These are phyloP conservation scores for Calephelis virginiensis DNA, from an alignment of 1,140 invertebrate genomes.

Conservation along the genomic window DNA sequence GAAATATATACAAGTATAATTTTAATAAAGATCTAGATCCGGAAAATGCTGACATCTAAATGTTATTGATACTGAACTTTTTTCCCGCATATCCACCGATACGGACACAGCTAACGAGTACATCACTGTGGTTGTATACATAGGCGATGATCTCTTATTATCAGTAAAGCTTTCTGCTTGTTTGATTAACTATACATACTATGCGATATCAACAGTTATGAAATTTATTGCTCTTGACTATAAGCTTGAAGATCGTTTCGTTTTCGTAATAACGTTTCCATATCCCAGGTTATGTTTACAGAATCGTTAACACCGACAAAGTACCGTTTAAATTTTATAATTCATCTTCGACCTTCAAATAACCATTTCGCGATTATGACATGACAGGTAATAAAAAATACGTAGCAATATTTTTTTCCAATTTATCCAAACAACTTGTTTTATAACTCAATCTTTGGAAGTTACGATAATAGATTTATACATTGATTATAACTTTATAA, in stretches of 20 bases:
- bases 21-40: too few relatives aligned
- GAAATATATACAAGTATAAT: too few relatives aligned
- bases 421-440: slow-evolving; percentile 41
- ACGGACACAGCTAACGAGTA: too few relatives aligned
- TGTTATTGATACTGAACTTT: too few relatives aligned
- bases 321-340: slow-evolving; percentile 56
- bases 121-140: too few relatives aligned
- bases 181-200: too few relatives aligned
- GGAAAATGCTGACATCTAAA: too few relatives aligned
- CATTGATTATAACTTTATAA: slow-evolving; percentile 14
- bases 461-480: slow-evolving; percentile 10
- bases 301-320: slow-evolving; percentile 28
- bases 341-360: slow-evolving; percentile 50
- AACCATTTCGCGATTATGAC: slow-evolving; percentile 58
- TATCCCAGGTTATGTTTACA: neutral
- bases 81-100: too few relatives aligned
- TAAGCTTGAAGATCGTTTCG: neutral
- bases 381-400: slow-evolving; percentile 54
- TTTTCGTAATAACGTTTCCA: slow-evolving; percentile 1
- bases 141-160: neutral
- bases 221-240: too few relatives aligned
- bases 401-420: slow-evolving; percentile 52
- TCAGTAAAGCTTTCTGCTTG: too few relatives aligned
- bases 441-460: slow-evolving; percentile 9
- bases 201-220: too few relatives aligned